These are phyloP conservation scores for Porphyrio hochstetteri DNA, from an alignment of 2,113 vertebrate genomes.

Conservation along the genomic window DNA sequence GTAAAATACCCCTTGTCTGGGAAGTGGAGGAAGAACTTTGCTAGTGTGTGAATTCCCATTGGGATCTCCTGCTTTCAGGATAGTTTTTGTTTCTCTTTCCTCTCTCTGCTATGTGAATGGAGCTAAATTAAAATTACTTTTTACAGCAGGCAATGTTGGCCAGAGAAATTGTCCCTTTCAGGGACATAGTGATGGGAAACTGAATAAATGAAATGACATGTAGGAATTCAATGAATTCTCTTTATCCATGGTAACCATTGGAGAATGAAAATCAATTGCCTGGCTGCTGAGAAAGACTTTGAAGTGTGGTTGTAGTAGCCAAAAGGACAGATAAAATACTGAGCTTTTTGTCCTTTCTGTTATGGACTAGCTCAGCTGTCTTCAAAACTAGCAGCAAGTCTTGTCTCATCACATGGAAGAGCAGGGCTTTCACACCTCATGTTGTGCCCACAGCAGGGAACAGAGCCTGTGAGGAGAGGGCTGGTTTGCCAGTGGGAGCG, in stretches of 20 bases:
- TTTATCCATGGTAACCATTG: neutral
- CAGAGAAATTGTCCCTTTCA: neutral
- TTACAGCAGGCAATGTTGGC: neutral
- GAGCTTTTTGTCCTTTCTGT: neutral
- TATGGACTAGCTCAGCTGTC: neutral
- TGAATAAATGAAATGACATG: neutral
- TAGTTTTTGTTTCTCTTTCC: neutral
- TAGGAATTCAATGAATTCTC: neutral
- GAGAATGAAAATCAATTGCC: neutral
- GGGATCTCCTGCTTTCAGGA: neutral
- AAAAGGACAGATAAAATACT: neutral
- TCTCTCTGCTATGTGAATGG: neutral
- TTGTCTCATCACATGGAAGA: neutral
- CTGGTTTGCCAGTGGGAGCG: neutral
- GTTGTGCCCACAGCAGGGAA: neutral
- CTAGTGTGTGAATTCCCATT: neutral
- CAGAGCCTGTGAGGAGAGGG: neutral
- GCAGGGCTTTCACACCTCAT: neutral
- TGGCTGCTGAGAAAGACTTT: neutral
- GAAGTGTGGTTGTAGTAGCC: neutral
- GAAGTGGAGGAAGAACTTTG: neutral
- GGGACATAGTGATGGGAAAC: neutral
- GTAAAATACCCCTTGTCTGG: neutral
- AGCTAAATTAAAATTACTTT: neutral
- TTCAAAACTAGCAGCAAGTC: neutral